These are phyloP conservation scores for Drosophila robusta DNA, from an alignment of 2,888 invertebrate species.

Conservation along the genomic window DNA sequence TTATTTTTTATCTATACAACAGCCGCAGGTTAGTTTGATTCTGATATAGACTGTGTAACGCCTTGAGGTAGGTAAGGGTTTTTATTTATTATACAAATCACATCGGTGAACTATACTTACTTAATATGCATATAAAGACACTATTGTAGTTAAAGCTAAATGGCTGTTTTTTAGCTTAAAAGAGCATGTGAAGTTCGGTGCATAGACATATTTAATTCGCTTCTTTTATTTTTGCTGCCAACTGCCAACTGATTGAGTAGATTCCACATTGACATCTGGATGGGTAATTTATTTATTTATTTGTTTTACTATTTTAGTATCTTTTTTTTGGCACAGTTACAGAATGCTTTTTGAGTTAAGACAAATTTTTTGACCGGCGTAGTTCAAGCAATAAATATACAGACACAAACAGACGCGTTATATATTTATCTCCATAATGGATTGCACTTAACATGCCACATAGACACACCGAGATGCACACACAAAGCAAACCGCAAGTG, in stretches of 20 bases:
- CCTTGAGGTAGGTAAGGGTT: background rate
- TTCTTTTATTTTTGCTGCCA: conserved; percentile 21
- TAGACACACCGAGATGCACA: conserved; percentile 31
- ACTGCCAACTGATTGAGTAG: conserved; percentile 43
- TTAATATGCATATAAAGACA: too few species aligned
- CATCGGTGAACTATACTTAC: too few species aligned
- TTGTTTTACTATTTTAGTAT: background rate
- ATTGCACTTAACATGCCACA: conserved; percentile 80
- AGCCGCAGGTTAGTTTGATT: conserved; percentile 3
- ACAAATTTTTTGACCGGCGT: conserved; percentile 19
- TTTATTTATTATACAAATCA: background rate
- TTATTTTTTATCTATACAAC: background rate
- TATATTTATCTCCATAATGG: conserved; percentile 75
- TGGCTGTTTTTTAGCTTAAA: background rate
- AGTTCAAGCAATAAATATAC: conserved; percentile 20
- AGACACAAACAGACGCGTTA: conserved; percentile 10
- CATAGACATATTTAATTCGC: background rate
- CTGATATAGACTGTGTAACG: background rate
- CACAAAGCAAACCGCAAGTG: conserved; percentile 53
- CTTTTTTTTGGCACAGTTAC: conserved; percentile 13
- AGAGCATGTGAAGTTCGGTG: conserved; percentile 1
- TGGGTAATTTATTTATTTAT: conserved; percentile 22
- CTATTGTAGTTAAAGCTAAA: too few species aligned
- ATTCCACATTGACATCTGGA: conserved; percentile 21
- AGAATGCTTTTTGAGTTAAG: background rate